phyloP scores from a whole-genome alignment of 1,140 invertebrate species.

The Holotrichia oblita region DNA sequence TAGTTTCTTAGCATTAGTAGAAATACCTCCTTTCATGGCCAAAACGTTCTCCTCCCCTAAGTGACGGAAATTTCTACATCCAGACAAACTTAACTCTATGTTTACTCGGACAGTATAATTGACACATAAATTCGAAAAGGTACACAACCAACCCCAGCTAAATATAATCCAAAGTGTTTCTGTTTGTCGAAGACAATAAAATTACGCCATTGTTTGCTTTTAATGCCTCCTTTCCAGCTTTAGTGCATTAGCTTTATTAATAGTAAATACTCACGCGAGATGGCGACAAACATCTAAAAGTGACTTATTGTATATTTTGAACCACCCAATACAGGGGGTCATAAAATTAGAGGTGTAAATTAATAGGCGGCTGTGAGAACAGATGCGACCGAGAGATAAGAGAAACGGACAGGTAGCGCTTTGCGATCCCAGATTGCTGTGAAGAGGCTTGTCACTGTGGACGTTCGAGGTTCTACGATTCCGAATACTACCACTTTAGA shows the following conservation, averaged over 20 bases:
- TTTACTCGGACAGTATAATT: constrained; percentile 18
- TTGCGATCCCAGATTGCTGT: constrained; percentile 41
- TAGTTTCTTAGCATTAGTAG: too few species aligned
- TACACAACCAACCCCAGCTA: neutral
- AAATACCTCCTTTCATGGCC: too few species aligned
- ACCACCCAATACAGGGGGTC: constrained; percentile 35
- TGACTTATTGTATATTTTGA: constrained; percentile 26
- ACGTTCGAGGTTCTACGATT: constrained; percentile 50
- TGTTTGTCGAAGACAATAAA: constrained; percentile 33
- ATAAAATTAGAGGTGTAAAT: constrained; percentile 50
- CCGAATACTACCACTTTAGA: constrained; percentile 48
- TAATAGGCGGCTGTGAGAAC: constrained; percentile 47
- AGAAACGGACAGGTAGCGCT: constrained; percentile 46
- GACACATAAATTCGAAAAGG: constrained; percentile 21
- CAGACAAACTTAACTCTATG: neutral
- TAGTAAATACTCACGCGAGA: constrained; percentile 34
- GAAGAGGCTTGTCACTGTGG: constrained; percentile 45
- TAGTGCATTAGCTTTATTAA: constrained; percentile 31
- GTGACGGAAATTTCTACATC: too few species aligned
- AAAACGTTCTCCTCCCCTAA: too few species aligned
- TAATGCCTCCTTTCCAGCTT: constrained; percentile 19
- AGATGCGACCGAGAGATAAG: constrained; percentile 49
- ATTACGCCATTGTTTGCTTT: constrained; percentile 33
- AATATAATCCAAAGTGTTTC: neutral
- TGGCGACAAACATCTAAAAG: constrained; percentile 39